These are phyloP conservation scores for Eolophus roseicapilla DNA, from an alignment of 2,113 vertebrate genomes.

Conservation along the genomic window DNA sequence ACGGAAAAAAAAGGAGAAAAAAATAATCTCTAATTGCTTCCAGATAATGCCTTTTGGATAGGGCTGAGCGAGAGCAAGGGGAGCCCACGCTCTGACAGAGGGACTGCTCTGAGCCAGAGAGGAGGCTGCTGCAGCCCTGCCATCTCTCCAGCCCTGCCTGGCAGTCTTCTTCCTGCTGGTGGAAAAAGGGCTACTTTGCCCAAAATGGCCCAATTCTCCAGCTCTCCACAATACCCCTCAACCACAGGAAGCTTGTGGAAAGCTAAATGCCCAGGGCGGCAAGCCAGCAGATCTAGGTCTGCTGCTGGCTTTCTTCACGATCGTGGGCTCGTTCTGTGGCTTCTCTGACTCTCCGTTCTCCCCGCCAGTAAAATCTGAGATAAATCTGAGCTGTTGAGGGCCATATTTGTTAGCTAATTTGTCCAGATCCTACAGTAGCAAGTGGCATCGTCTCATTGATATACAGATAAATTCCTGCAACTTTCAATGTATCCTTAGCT, in stretches of 20 bases:
- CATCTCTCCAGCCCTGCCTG: not conserved
- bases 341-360: not conserved
- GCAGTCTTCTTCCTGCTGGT: not conserved
- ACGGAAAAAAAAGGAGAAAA: slow-evolving; percentile 36
- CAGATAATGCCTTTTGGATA: slow-evolving; percentile 63
- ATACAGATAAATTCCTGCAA: not conserved
- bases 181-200: not conserved
- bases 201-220: not conserved
- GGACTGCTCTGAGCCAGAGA: not conserved
- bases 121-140: not conserved
- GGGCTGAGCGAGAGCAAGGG: slow-evolving; percentile 9
- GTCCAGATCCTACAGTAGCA: not conserved
- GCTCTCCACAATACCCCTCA: not conserved
- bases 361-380: not conserved
- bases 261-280: not conserved
- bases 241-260: not conserved
- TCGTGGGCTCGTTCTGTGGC: not conserved
- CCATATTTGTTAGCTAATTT: not conserved
- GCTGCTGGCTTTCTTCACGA: not conserved
- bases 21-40: slow-evolving; percentile 70
- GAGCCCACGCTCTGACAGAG: slow-evolving; percentile 24
- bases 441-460: not conserved
- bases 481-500: not conserved
- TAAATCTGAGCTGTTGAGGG: slow-evolving; percentile 26
- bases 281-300: not conserved